These are phyloP conservation scores for Lepidonotus clava DNA, from an alignment of 2,888 invertebrate genomes.

Conservation along the genomic window DNA sequence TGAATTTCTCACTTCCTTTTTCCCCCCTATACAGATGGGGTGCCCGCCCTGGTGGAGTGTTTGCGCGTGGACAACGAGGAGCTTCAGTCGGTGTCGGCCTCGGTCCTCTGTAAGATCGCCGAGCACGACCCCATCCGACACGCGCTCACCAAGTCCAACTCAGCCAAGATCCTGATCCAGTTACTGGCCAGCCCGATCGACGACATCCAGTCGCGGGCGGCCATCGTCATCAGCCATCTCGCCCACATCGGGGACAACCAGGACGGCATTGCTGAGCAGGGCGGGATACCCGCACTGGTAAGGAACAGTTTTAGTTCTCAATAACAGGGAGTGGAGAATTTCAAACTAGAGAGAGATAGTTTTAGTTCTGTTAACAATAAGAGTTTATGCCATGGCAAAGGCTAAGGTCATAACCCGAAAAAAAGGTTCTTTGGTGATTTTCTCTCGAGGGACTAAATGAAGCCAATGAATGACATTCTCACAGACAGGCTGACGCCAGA, in stretches of 20 bases:
- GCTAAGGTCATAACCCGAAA: too few relatives aligned
- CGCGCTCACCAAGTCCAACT: constrained; percentile 73
- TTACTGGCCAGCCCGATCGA: constrained; percentile 75
- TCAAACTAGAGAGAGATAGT: too few relatives aligned
- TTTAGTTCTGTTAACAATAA: too few relatives aligned
- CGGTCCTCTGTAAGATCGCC: constrained; percentile 79
- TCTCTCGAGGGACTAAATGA: too few relatives aligned
- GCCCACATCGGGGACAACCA: constrained; percentile 76
- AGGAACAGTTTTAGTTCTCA: too few relatives aligned
- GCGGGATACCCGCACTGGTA: constrained; percentile 74
- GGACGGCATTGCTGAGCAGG: constrained; percentile 72
- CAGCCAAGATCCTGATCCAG: constrained; percentile 76
- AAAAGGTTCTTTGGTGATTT: too few relatives aligned
- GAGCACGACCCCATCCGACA: constrained; percentile 74
- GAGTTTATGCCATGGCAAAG: too few relatives aligned
- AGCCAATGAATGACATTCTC: too few relatives aligned
- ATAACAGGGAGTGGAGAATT: too few relatives aligned
- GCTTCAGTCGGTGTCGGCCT: constrained; percentile 77
- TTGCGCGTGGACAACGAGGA: constrained; percentile 74
- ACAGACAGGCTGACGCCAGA: too few relatives aligned
- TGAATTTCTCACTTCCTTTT: neutral
- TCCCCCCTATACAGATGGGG: constrained; percentile 70
- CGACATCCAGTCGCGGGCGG: constrained; percentile 79
- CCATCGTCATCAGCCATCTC: constrained; percentile 79
- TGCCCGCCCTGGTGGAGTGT: constrained; percentile 75